Evolutionary conservation across 1,140 invertebrate genomes (phyloP), one percentile per base, ranked within the genome.

Genomic region (Acromyrmex heyeri): DNA sequence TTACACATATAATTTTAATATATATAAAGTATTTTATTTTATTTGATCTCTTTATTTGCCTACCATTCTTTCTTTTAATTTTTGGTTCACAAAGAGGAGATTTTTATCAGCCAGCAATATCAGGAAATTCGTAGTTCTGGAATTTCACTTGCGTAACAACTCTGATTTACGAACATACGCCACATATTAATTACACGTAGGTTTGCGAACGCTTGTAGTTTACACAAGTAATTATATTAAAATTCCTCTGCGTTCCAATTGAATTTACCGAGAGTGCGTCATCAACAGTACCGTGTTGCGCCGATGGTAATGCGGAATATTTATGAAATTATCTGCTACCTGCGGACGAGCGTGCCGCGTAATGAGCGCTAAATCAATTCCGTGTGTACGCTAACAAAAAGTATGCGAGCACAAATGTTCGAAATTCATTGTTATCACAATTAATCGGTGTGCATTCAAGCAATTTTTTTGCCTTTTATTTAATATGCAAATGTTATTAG

Each of bases 211-310:
- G 78, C n/a, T 44, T 18, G 64, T 69, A 70, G 50, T 81, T 44
- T 70, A 70, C 21, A 70, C 78, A 70, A 81, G 78, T 81, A 81
- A 81, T 81, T 81, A 81, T 70, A 81, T 81, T 81, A 81, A 81
- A 81, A 81, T 81, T 81, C 65, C 78, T 81, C 34, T 10, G 34
- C 65, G 21, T 70, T 70, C 50, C 64, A 18, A 18, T 57, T 81
- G 64, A 81, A 70, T 81, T 70, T 81, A 50, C 21, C 14, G 50
- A 53, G 21, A 27, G 78, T 44, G 77, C 62, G 64, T 57, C 78
- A 70, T 57, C 50, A 70, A 38, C 50, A 55, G 77, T 55, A 38
- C 64, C 34, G 64, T 48, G 62, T 44, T 81, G 62, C 48, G 21
- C 30, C 50, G 10, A 24, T 24, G 50, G 21, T 70, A 81, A 57